Evolutionary conservation across 2,888 invertebrate genomes (phyloP), one percentile per base, ranked within the genome.

Genomic region (Lepidocyrtoides sp.): DNA sequence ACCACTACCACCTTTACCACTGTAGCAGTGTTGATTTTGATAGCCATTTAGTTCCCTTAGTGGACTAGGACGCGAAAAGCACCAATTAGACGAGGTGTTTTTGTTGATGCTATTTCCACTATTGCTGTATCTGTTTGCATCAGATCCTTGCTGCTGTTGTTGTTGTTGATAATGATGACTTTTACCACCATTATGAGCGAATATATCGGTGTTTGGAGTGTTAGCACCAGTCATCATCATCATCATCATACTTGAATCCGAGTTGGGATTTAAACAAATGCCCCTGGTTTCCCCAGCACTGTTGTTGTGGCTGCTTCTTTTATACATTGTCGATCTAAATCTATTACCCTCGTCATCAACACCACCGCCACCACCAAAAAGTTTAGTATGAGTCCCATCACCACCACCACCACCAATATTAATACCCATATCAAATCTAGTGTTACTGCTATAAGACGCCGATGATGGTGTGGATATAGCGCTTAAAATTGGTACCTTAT

Each of bases 151-250:
- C 79, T 20, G 79, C 54, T 54, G 41, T 17, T 75, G 87, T 12
- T 86, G 54, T 10, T 84, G 89, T 26, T 89, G 89, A 57, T 89
- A 75, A 85, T 83, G 85, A 91, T 86, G 91, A 86, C 86, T 79
- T 86, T 82, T 75, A 72, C 36, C 57, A n/a, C 3, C 44, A 32
- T 10, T 32, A 2, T 36, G 32, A 10, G 14, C 14, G 36, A 36
- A 7, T 36, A 4, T 36, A 7, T 36, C 7, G 36, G 7, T 41
- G 44, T 1, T 51, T 14, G 51, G 51, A 54, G 54, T 81, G 29
- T 83, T 66, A 66, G 83, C 3, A 20, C 17, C 14, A 60, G 79
- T 79, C 48, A 79, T 66, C 86, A 85, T 81, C 66, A 63, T 81
- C 69, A 83, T 83, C n/a, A 63, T 81, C 69, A 83, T 83, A 10